A percentile compares a stretch with the other conserved stretches of the same genome.
These are phyloP conservation scores for Pinctada fucata DNA, from an alignment of 2,888 invertebrate species.

Conservation along the genomic window DNA sequence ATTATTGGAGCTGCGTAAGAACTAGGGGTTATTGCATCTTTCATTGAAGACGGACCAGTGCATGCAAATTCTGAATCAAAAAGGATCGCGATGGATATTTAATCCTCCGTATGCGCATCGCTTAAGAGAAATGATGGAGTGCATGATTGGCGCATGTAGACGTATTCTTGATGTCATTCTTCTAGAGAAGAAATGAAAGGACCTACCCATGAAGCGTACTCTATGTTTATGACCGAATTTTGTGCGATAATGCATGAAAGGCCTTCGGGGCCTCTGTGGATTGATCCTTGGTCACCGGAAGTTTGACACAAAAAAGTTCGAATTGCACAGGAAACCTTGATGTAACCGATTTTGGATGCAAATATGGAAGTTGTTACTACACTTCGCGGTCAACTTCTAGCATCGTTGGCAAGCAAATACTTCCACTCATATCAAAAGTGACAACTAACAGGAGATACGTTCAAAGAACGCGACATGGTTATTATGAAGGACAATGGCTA, in stretches of 20 bases:
- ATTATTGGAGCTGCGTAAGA: conserved; percentile 32
- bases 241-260: conserved; percentile 37
- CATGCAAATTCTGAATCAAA: neutral
- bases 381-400: neutral
- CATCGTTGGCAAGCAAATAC: conserved; percentile 5
- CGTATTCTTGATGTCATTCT: conserved; percentile 38
- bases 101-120: conserved; percentile 40
- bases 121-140: conserved; percentile 44
- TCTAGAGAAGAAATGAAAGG: conserved; percentile 6
- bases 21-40: conserved; percentile 14
- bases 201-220: conserved; percentile 37
- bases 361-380: no score
- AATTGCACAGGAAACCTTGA: no score
- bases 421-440: conserved; percentile 2
- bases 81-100: conserved; percentile 35
- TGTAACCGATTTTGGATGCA: no score
- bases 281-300: neutral
- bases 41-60: conserved; percentile 25
- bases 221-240: conserved; percentile 41
- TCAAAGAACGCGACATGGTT: neutral
- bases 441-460: neutral
- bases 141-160: conserved; percentile 36
- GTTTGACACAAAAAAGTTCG: no score
- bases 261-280: neutral
- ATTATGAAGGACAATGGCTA: neutral